A percentile compares a stretch with the other conserved stretches of the same genome.
These are phyloP conservation scores for Gryon sp. DNA, from an alignment of 1,140 invertebrate genomes.

Conservation along the genomic window DNA sequence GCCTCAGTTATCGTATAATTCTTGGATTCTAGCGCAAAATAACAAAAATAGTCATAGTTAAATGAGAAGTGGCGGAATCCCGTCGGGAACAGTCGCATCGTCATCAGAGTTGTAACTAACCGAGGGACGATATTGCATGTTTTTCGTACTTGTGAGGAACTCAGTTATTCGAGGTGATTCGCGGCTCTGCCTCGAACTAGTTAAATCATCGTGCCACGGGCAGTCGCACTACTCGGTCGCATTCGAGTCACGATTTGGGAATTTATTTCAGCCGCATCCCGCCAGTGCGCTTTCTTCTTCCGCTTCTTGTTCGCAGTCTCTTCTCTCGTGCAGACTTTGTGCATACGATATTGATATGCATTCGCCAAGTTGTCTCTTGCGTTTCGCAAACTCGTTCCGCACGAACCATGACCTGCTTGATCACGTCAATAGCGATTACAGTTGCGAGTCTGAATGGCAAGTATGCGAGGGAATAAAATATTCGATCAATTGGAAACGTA, in stretches of 20 bases:
- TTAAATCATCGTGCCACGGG: constrained; percentile 61
- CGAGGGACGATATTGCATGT: constrained; percentile 35
- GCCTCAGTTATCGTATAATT: constrained; percentile 54
- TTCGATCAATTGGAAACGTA: constrained; percentile 31
- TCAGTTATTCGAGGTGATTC: constrained; percentile 45
- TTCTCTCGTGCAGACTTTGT: constrained; percentile 10
- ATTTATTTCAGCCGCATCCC: constrained; percentile 47
- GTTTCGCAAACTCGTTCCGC: constrained; percentile 8
- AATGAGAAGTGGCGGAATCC: constrained; percentile 43
- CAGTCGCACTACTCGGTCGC: constrained; percentile 37
- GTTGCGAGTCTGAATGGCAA: constrained; percentile 45
- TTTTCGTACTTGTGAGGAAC: constrained; percentile 29
- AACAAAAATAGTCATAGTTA: constrained; percentile 52
- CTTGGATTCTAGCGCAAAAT: constrained; percentile 45
- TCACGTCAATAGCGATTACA: constrained; percentile 40
- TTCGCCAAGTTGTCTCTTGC: constrained; percentile 42
- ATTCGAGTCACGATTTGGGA: constrained; percentile 58
- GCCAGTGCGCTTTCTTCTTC: constrained; percentile 1
- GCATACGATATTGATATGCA: constrained; percentile 56
- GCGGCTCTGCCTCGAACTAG: constrained; percentile 53
- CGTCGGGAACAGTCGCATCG: constrained; percentile 44
- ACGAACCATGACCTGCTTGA: background rate
- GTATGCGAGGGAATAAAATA: constrained; percentile 37
- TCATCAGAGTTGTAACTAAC: constrained; percentile 38
- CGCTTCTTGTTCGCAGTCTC: constrained; percentile 10